These are phyloP conservation scores for Coracias cyanogaster DNA, from an alignment of 2,797 vertebrate species.

Conservation along the genomic window DNA sequence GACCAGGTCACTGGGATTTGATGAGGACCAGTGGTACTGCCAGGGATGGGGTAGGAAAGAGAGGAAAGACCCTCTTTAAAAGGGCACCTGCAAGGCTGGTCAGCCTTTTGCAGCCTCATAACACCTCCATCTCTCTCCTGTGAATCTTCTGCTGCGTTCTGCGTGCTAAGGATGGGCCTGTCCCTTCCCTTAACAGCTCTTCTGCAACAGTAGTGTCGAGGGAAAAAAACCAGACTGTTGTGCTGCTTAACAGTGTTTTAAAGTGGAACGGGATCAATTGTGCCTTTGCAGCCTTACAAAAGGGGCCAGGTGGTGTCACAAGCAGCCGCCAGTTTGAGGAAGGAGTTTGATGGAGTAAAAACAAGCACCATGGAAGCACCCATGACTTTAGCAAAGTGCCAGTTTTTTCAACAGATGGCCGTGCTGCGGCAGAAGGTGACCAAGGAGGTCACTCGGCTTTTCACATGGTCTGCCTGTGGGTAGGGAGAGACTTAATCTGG, in stretches of 20 bases:
- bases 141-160: neutral
- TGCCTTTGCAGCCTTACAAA: neutral
- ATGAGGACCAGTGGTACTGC: neutral
- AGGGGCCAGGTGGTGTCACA: rapidly evolving
- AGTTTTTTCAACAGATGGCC: neutral
- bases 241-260: neutral
- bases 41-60: neutral
- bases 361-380: neutral
- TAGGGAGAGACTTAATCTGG: neutral
- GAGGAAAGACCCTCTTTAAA: neutral
- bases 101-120: neutral
- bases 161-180: neutral
- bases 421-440: neutral
- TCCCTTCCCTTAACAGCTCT: neutral
- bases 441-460: rapidly evolving
- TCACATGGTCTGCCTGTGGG: neutral
- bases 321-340: neutral
- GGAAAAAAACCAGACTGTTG: neutral
- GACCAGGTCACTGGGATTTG: neutral
- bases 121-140: neutral
- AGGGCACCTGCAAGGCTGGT: neutral
- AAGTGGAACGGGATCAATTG: neutral
- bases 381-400: rapidly evolving
- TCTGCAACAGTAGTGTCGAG: neutral
- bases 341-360: neutral